These are phyloP conservation scores for Eulemur rubriventer DNA, from an alignment of 2,797 vertebrate species.

Conservation along the genomic window DNA sequence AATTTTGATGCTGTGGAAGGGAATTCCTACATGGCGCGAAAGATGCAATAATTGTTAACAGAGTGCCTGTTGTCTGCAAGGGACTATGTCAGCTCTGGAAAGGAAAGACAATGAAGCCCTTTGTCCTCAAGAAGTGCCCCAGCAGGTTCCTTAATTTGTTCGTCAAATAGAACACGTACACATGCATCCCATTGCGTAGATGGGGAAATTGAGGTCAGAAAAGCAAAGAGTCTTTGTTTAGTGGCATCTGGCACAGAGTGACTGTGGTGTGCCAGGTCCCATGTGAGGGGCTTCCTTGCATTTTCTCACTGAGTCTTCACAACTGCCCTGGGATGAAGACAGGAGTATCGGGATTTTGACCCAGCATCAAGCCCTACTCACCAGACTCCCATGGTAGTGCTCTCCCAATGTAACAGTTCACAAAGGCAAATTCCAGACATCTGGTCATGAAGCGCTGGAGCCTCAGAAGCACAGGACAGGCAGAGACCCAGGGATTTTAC, in stretches of 20 bases:
- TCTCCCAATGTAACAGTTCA: background rate
- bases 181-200: background rate
- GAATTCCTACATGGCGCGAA: background rate
- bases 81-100: background rate
- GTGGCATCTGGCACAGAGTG: fast-evolving
- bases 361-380: background rate
- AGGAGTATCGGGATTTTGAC: too few species aligned
- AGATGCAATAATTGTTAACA: background rate
- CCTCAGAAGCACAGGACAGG: background rate
- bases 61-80: background rate
- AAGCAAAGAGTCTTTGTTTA: background rate
- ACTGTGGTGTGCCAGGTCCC: background rate
- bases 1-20: background rate
- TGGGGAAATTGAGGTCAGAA: background rate
- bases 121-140: background rate
- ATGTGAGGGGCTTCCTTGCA: background rate
- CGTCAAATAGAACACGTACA: background rate
- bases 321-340: background rate
- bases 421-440: background rate
- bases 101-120: background rate
- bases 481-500: background rate
- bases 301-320: background rate
- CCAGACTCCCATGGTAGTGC: background rate
- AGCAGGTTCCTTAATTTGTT: background rate
- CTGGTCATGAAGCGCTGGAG: fast-evolving